Evolutionary conservation across 1,140 invertebrate genomes (phyloP), one percentile per base, ranked within the genome.

Genomic region (Drosophila bocki): DNA sequence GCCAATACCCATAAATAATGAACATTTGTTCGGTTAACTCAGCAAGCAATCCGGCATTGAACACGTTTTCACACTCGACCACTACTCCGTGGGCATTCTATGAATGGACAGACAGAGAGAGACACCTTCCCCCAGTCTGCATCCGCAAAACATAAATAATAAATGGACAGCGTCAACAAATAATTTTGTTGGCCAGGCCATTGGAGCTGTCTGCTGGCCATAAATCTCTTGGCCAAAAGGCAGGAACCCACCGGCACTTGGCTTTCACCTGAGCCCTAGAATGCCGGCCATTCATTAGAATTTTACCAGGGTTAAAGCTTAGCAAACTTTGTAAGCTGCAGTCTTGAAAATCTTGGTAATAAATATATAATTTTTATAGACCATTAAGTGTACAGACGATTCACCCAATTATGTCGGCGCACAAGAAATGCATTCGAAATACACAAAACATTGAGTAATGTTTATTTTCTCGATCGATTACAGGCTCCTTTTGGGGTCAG

Each of bases 101-200:
- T 72, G 70, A 74, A 74, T 74, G 69, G 44, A 59, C 39, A 13
- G 44, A 59, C 29, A 13, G 35, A n/a, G 45, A 11, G 32, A 32
- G 63, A 72, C 68, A 72, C 70, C 68, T 41, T 51, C 19, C 5
- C 13, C 15, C 11, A 7, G 35, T 56, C n/a, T 37, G 58, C 69
- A 72, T 74, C 70, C 70, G 70, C 54, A 51, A 50, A 85, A 64
- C 59, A 72, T 74, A 72, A 74, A 74, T 74, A 72, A 72, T 72
- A 72, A 72, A 71, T 42, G 50, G 64, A 44, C 64, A 70, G n/a
- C 42, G 29, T 48, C 64, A 48, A 68, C 48, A 69, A 69, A 69
- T 48, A 76, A 71, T 54, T 71, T 68, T 81, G 7, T 80, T 64
- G 59, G 76, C 76, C 80, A 56, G 45, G 63, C 56, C 42, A 54